These are phyloP conservation scores for Nansenia antarctica DNA, from an alignment of 2,113 vertebrate species.

Conservation along the genomic window DNA sequence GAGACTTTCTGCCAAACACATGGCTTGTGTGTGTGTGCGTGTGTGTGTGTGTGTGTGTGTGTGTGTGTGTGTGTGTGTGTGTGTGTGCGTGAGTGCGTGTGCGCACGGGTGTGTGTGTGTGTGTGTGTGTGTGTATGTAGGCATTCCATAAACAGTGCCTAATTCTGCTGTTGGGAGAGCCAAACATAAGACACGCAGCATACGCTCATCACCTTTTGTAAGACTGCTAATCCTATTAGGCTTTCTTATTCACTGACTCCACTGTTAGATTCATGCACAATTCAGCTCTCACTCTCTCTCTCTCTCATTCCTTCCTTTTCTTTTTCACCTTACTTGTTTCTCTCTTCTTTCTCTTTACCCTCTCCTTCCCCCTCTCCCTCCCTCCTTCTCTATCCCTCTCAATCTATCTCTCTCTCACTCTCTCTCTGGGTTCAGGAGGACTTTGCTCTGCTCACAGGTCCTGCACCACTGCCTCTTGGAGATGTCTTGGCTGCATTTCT, in stretches of 20 bases:
- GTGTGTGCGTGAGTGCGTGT: not conserved
- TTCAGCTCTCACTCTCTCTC: not conserved
- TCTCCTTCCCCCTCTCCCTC: not conserved
- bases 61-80: not conserved
- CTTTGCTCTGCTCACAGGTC: not conserved
- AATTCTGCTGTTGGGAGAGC: constrained; percentile 18
- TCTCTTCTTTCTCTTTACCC: not conserved
- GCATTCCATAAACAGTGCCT: constrained; percentile 13
- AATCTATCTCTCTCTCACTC: not conserved
- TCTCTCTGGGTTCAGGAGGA: constrained; percentile 3
- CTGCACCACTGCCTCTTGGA: constrained; percentile 1
- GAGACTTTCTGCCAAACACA: not conserved
- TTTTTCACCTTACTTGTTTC: not conserved
- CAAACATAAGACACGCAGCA: constrained; percentile 10
- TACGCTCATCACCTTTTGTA: constrained; percentile 31
- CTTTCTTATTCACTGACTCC: constrained; percentile 20
- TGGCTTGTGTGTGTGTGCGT: not conserved
- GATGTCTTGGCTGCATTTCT: constrained; percentile 18
- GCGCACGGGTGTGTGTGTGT: not conserved
- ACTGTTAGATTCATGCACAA: not conserved
- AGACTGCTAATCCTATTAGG: constrained; percentile 42
- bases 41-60: not conserved
- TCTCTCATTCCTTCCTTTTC: not conserved
- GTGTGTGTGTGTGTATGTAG: not conserved
- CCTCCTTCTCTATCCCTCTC: not conserved